A percentile compares a stretch with the other conserved stretches of the same genome.
phyloP scores from a whole-genome alignment of 1,140 invertebrate genomes.

The Leptestheria dahalacensis region DNA sequence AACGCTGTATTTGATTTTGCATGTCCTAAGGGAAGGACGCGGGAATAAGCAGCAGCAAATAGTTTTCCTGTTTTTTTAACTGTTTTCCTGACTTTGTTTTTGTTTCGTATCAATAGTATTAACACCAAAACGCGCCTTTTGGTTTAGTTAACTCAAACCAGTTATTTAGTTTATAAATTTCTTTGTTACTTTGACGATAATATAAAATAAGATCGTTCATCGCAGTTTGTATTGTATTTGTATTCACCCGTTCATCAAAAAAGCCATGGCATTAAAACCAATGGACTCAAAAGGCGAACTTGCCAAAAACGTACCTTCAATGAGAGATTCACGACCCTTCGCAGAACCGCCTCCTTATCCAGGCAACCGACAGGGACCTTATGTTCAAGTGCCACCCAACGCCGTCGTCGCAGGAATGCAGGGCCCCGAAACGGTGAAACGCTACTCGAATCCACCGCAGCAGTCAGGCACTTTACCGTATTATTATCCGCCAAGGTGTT shows the following conservation, averaged over 20 bases:
- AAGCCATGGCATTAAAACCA: conserved; percentile 1
- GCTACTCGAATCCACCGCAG: no score
- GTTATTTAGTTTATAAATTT: no score
- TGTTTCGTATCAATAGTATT: no score
- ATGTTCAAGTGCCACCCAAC: background rate
- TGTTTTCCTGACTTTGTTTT: no score
- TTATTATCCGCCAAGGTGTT: no score
- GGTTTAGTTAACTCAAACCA: no score
- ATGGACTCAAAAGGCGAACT: background rate
- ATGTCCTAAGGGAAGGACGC: background rate
- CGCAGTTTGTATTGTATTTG: background rate
- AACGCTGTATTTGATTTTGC: background rate
- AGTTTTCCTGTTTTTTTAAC: no score
- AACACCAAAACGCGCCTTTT: no score
- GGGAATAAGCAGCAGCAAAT: background rate
- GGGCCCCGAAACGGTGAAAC: background rate
- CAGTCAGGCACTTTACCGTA: no score
- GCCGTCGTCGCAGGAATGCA: background rate
- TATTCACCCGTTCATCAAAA: background rate
- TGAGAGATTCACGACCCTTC: background rate
- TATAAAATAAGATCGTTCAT: no score
- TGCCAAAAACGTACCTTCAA: background rate
- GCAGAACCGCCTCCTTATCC: conserved; percentile 8
- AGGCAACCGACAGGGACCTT: background rate
- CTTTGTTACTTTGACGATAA: no score